Conservation (phyloP, 2,888 invertebrate genomes). For the Eupithecia exiguata region DNA sequence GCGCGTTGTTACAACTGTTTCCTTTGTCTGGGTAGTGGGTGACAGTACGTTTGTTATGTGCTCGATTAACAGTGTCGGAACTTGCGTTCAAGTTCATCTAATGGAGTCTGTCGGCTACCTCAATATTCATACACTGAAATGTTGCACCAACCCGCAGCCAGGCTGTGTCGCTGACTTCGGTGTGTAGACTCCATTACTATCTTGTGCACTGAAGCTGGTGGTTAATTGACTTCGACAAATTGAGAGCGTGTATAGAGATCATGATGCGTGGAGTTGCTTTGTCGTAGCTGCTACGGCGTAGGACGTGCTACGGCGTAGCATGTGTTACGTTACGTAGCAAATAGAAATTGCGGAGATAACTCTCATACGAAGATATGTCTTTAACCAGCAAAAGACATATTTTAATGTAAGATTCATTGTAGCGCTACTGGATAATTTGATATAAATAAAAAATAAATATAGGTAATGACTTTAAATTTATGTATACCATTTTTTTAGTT, state of each 20-base stretch:
- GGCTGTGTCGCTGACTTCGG: neutral
- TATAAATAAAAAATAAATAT: neutral
- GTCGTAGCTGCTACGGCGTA: slow-evolving; percentile 34
- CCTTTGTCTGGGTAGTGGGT: slow-evolving; percentile 54
- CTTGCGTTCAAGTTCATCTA: slow-evolving; percentile 47
- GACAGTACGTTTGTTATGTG: slow-evolving; percentile 49
- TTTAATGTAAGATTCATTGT: neutral
- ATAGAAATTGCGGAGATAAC: neutral
- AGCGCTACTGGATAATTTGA: neutral
- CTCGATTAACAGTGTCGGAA: slow-evolving; percentile 57
- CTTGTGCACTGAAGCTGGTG: slow-evolving; percentile 37
- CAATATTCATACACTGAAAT: neutral
- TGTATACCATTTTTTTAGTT: neutral
- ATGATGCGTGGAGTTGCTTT: slow-evolving; percentile 46
- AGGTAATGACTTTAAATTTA: no score
- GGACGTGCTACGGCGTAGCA: slow-evolving; percentile 17
- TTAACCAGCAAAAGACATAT: neutral
- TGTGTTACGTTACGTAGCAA: slow-evolving; percentile 10
- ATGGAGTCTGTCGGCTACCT: neutral
- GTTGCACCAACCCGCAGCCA: neutral
- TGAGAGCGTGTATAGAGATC: slow-evolving; percentile 48
- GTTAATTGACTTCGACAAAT: slow-evolving; percentile 56
- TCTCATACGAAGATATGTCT: neutral
- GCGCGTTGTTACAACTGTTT: slow-evolving; percentile 60
- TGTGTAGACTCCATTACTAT: neutral